Base-by-base conservation (phyloP, 1,140 invertebrate species). In the Zaprionus ornatus region DNA sequence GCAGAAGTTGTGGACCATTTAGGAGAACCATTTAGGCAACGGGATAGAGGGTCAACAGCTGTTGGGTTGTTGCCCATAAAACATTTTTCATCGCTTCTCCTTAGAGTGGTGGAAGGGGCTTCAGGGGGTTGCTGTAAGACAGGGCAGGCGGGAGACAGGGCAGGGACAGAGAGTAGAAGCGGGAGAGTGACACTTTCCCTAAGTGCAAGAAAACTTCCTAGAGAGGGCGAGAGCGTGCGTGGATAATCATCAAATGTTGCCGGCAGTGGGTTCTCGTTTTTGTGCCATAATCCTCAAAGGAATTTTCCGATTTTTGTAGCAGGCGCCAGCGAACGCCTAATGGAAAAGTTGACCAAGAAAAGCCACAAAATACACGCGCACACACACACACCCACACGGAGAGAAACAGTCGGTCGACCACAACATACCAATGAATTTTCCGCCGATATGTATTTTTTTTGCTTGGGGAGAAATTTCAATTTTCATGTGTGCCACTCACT, bases 251-350 rank as follows among this genome's bases (percentile, higher is more conserved):
- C 90, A 91, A 91, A 91, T 90, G 90, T 86, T 83, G 76, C 90
- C 90, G 84, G 84, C 84, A 42, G 80, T 85, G 85, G 82, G 77
- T 83, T 84, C 83, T 76, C 77, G 82, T 80, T 90, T 91, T 91
- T 91, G 90, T 91, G 86, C 75, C 83, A 80, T 73, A 91, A 91
- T 91, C 90, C 90, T 91, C 90, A 91, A 91, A 91, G 90, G 90
- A 91, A 91, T 91, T 91, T 91, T 91, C 90, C 90, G 90, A 87
- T 91, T 85, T 88, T 91, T 72, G 74, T 91, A 91, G 69, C 86
- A 91, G 91, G 90, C 79, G 83, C 71, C 90, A 91, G 90, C 67
- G 80, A 66, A 19, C 74, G 48, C 23, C 71, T 84, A 80, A 62
- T 80, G 69, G 71, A 56, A 75, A 87, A 87, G 74, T 87, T 87